Percentiles rank a stretch among this genome's conserved stretches.
These are phyloP conservation scores for Pseudorectes ferrugineus DNA, from an alignment of 2,113 vertebrate genomes.

Conservation along the genomic window DNA sequence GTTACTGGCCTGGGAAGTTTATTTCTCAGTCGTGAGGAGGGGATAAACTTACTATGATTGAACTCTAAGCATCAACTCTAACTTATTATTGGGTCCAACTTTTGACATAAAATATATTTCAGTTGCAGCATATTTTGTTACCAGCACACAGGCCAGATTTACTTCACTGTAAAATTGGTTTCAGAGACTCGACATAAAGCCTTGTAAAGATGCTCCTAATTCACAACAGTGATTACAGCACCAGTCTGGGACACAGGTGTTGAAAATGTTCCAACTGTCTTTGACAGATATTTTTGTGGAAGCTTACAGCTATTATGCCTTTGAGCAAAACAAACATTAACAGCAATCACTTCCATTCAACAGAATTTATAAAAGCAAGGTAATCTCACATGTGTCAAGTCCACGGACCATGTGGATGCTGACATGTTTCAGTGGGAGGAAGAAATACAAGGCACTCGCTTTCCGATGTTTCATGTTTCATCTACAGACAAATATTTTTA, in stretches of 20 bases:
- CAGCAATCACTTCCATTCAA: not conserved
- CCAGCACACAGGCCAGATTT: not conserved
- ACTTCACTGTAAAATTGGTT: not conserved
- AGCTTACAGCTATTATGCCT: not conserved
- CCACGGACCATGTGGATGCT: not conserved
- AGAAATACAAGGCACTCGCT: not conserved
- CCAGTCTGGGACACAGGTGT: not conserved
- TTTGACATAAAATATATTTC: not conserved
- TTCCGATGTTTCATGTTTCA: not conserved
- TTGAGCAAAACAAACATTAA: not conserved
- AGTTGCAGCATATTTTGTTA: not conserved
- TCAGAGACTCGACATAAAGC: not conserved
- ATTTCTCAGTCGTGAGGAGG: not conserved
- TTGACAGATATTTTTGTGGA: not conserved
- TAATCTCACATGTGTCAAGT: not conserved
- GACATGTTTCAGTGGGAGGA: not conserved
- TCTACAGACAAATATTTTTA: not conserved
- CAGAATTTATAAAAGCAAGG: not conserved
- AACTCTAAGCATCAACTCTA: not conserved
- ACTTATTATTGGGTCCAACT: not conserved
- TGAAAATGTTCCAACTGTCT: not conserved
- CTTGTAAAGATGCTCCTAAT: not conserved
- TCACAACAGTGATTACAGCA: not conserved
- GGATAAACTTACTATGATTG: not conserved
- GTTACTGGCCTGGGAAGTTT: not conserved